Conservation (phyloP, 1,140 invertebrate species). For the Pseudomyrmex cubaensis region DNA sequence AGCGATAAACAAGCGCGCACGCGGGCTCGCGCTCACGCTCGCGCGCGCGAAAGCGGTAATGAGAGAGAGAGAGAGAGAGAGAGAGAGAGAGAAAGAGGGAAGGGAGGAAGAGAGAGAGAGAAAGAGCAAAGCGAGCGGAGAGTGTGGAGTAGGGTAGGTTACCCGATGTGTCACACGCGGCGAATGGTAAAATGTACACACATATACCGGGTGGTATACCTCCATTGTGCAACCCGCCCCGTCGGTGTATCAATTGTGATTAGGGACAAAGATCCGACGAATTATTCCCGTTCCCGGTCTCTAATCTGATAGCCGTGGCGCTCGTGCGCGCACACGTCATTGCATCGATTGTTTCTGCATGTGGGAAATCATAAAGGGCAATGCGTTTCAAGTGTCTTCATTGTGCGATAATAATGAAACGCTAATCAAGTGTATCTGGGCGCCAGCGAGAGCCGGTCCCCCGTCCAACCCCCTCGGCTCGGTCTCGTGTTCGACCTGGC, state of each 20-base stretch:
- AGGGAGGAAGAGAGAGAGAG: neutral
- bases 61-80: neutral
- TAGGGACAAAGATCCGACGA: slow-evolving; percentile 77
- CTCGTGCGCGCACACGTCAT: slow-evolving; percentile 68
- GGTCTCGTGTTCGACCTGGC: neutral
- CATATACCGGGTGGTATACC: slow-evolving; percentile 73
- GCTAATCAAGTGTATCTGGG: slow-evolving; percentile 66
- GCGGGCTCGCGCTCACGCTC: neutral
- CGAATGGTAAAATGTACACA: slow-evolving; percentile 74
- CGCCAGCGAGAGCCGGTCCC: slow-evolving; percentile 42
- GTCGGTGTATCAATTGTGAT: slow-evolving; percentile 76
- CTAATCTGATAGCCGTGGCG: slow-evolving; percentile 74
- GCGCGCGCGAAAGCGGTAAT: neutral
- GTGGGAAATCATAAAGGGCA: slow-evolving; percentile 74
- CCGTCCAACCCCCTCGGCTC: too few species aligned
- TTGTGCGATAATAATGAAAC: slow-evolving; percentile 69
- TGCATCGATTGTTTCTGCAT: slow-evolving; percentile 74
- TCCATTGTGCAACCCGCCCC: slow-evolving; percentile 68
- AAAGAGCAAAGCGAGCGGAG: neutral
- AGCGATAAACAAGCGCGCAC: slow-evolving; percentile 72
- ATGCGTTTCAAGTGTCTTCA: slow-evolving; percentile 69
- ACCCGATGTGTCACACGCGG: slow-evolving; percentile 73
- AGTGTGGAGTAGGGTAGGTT: neutral
- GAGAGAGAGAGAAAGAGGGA: neutral
- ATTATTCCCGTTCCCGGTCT: slow-evolving; percentile 74